Percentiles rank a stretch among this genome's conserved stretches.
Evolutionary conservation across 1,140 invertebrate genomes (phyloP).

Genomic region (Hormaphis cornu): DNA sequence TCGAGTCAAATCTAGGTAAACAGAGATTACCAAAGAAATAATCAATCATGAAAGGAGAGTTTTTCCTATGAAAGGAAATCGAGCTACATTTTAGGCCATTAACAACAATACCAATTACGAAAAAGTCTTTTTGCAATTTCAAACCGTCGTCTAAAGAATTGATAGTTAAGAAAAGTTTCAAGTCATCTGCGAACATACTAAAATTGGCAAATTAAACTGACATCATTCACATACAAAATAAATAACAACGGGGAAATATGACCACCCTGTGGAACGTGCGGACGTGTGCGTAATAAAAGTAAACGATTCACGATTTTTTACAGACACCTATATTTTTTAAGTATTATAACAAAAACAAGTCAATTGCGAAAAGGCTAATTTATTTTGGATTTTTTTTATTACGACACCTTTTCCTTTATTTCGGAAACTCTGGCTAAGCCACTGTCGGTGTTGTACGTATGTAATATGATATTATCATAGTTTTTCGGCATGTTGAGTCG

Average conservation of each 20-base stretch:
- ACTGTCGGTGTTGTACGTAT: too few relatives aligned
- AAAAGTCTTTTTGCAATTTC: background rate
- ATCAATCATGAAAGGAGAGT: background rate
- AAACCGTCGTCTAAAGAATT: background rate
- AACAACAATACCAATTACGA: background rate
- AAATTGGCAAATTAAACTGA: background rate
- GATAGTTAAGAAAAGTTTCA: background rate
- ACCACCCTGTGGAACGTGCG: background rate
- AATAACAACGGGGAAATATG: background rate
- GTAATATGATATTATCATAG: too few relatives aligned
- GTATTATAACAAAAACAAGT: too few relatives aligned
- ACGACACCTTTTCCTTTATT: too few relatives aligned
- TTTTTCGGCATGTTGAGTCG: constrained; percentile 24
- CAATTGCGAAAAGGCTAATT: too few relatives aligned
- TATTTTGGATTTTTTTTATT: too few relatives aligned
- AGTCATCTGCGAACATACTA: background rate
- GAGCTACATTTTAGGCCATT: too few relatives aligned
- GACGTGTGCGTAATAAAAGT: too few relatives aligned
- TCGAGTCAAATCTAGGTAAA: background rate
- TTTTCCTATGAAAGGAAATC: background rate
- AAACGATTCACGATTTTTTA: too few relatives aligned
- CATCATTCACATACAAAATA: background rate
- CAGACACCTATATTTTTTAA: too few relatives aligned
- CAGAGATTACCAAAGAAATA: background rate
- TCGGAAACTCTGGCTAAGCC: too few relatives aligned